phyloP scores from a whole-genome alignment of 2,888 invertebrate species.

The Phyllotreta cruciferae region DNA sequence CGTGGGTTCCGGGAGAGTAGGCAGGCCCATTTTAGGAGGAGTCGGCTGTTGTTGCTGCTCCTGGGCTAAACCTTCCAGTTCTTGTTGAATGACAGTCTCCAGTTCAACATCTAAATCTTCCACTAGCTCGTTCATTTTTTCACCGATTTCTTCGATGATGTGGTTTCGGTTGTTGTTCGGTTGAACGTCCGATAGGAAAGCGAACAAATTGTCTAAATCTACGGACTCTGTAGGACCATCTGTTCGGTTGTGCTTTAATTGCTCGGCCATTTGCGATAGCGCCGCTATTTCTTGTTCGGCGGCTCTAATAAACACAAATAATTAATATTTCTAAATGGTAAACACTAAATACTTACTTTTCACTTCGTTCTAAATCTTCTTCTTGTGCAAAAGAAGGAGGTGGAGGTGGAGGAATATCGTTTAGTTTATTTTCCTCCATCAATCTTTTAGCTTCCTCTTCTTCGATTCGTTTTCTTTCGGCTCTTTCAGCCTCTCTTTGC shows the following conservation, averaged over 20 bases:
- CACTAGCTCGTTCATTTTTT: slow-evolving; percentile 83
- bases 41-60: slow-evolving; percentile 58
- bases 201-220: slow-evolving; percentile 88
- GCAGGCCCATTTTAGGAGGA: slow-evolving; percentile 64
- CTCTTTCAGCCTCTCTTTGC: slow-evolving; percentile 67
- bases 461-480: slow-evolving; percentile 66
- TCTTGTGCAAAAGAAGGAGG: slow-evolving; percentile 61
- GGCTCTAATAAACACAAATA: slow-evolving; percentile 60
- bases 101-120: slow-evolving; percentile 83
- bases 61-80: slow-evolving; percentile 62
- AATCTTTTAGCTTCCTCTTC: slow-evolving; percentile 51
- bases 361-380: slow-evolving; percentile 69
- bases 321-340: slow-evolving; percentile 5
- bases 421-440: slow-evolving; percentile 45
- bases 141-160: slow-evolving; percentile 82
- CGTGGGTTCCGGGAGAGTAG: slow-evolving; percentile 78
- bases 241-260: slow-evolving; percentile 69
- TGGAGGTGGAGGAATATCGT: slow-evolving; percentile 52
- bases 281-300: slow-evolving; percentile 75
- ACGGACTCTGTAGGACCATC: slow-evolving; percentile 71
- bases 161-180: slow-evolving; percentile 64
- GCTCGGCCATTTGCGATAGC: slow-evolving; percentile 76
- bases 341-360: slow-evolving; percentile 61
- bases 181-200: slow-evolving; percentile 83
- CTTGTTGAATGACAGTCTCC: slow-evolving; percentile 71